Conservation (phyloP, 2,797 vertebrate species). For the Amazonetta brasiliensis region DNA sequence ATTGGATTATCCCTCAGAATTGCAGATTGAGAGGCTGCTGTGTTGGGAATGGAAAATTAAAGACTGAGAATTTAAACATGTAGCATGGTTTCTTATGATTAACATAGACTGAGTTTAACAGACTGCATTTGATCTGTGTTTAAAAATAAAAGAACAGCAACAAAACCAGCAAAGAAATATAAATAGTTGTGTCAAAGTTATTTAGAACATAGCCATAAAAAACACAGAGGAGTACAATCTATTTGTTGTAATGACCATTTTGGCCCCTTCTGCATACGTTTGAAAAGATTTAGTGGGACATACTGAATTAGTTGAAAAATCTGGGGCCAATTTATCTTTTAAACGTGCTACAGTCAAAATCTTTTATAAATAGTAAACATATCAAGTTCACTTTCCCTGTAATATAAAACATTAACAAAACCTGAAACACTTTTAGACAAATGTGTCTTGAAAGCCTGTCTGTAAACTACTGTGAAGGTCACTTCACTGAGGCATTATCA, state of each 20-base stretch:
- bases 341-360: not conserved
- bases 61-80: not conserved
- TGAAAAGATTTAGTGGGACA: not conserved
- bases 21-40: not conserved
- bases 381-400: not conserved
- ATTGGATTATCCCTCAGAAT: not conserved
- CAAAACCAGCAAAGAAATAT: not conserved
- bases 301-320: not conserved
- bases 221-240: not conserved
- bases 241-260: not conserved
- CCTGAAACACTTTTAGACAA: not conserved
- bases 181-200: not conserved
- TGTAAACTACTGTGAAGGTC: not conserved
- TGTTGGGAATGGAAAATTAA: not conserved
- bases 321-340: not conserved
- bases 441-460: not conserved
- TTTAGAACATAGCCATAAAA: not conserved
- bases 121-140: not conserved
- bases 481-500: not conserved
- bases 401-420: not conserved
- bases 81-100: not conserved
- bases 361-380: not conserved
- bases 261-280: not conserved
- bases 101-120: not conserved
- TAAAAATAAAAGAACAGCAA: not conserved